Evolutionary conservation across 2,113 vertebrate species (phyloP).

Genomic region (Rhinolophus sinicus): DNA sequence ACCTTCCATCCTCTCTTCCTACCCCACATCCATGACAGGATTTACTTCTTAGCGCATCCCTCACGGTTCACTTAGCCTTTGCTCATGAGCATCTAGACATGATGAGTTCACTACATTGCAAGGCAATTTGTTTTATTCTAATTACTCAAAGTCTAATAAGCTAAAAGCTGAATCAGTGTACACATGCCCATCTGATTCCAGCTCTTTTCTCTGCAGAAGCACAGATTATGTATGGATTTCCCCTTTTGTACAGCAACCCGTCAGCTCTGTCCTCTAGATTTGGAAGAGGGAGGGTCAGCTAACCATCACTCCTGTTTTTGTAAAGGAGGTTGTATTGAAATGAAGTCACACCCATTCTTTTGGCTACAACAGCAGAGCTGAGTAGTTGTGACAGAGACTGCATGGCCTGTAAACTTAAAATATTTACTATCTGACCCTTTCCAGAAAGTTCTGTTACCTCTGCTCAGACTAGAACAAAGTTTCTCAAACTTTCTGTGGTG

Average conservation of each 20-base stretch:
- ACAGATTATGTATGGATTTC: not conserved
- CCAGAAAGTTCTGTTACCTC: not conserved
- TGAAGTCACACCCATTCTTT: not conserved
- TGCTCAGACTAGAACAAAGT: not conserved
- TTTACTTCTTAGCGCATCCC: not conserved
- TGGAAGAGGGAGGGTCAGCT: not conserved
- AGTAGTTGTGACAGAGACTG: not conserved
- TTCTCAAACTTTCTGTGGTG: not conserved
- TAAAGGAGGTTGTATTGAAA: conserved; percentile 2
- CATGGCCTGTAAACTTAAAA: not conserved
- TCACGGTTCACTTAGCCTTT: not conserved
- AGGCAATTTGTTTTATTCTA: not conserved
- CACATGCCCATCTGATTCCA: not conserved
- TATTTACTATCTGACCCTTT: not conserved
- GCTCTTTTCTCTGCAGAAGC: not conserved
- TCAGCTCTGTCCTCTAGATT: not conserved
- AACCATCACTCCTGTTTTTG: not conserved
- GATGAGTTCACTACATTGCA: not conserved
- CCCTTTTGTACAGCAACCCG: not conserved
- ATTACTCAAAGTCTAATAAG: not conserved
- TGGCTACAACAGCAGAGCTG: not conserved
- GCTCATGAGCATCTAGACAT: not conserved
- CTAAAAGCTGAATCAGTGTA: not conserved
- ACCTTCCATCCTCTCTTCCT: not conserved
- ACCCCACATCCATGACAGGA: not conserved